Evolutionary conservation across 2,888 invertebrate species (phyloP).

Genomic region (Hirtodrosophila confusa): DNA sequence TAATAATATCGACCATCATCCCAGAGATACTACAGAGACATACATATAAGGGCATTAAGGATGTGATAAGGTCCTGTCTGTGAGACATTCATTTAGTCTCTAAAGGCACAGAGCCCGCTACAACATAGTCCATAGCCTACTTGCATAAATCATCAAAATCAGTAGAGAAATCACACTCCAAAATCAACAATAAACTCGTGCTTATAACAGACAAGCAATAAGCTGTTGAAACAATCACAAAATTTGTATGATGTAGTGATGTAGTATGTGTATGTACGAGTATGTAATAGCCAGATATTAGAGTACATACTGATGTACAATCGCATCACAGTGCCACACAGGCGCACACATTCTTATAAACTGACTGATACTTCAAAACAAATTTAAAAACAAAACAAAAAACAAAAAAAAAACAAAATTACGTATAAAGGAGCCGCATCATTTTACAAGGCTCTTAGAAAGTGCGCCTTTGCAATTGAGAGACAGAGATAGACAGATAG

Average conservation of each 20-base stretch:
- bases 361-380: slow-evolving; percentile 71
- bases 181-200: no score
- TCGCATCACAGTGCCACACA: slow-evolving; percentile 23
- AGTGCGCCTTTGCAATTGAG: slow-evolving; percentile 4
- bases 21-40: slow-evolving; percentile 19
- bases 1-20: slow-evolving; percentile 16
- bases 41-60: slow-evolving; percentile 4
- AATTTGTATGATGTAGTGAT: slow-evolving; percentile 5
- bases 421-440: slow-evolving; percentile 42
- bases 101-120: background rate
- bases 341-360: slow-evolving; percentile 59
- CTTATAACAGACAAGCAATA: slow-evolving; percentile 44
- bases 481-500: background rate
- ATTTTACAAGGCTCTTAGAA: slow-evolving; percentile 54
- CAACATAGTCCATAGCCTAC: slow-evolving; percentile 6
- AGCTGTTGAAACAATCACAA: slow-evolving; percentile 71
- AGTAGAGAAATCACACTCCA: background rate
- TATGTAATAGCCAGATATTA: background rate
- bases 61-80: slow-evolving; percentile 10
- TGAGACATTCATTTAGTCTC: no score
- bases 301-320: slow-evolving; percentile 15
- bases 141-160: slow-evolving; percentile 24
- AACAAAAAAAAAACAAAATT: slow-evolving; percentile 20
- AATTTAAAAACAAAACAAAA: slow-evolving; percentile 26
- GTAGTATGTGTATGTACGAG: slow-evolving; percentile 9